phyloP scores from a whole-genome alignment of 2,113 vertebrate species.

The Symphodus melops region DNA sequence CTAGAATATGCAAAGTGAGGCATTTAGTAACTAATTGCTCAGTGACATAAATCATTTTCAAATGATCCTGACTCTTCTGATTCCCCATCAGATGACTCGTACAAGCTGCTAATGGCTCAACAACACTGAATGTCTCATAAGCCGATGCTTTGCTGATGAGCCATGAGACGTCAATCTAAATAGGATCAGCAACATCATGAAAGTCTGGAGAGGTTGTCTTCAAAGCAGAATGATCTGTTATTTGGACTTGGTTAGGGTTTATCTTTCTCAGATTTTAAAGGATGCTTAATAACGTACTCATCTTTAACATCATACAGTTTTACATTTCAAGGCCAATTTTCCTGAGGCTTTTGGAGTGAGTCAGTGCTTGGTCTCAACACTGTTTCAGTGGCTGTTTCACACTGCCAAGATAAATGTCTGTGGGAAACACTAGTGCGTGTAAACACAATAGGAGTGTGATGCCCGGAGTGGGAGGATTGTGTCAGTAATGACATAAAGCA shows the following conservation, averaged over 20 bases:
- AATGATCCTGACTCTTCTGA: too few relatives aligned
- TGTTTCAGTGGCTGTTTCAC: conserved; percentile 27
- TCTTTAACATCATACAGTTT: background rate
- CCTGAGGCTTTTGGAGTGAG: background rate
- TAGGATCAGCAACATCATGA: too few relatives aligned
- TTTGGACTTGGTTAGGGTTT: background rate
- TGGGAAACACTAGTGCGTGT: conserved; percentile 30
- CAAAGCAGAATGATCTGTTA: too few relatives aligned
- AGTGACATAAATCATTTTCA: too few relatives aligned
- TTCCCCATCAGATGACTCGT: too few relatives aligned
- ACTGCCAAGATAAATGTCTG: conserved; percentile 33
- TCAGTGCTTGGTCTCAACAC: conserved; percentile 21
- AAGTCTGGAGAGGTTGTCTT: too few relatives aligned
- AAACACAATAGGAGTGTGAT: conserved; percentile 50
- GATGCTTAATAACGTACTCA: background rate
- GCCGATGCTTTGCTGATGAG: background rate
- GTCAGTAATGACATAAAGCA: conserved; percentile 62
- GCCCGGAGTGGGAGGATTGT: conserved; percentile 48
- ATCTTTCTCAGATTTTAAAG: background rate
- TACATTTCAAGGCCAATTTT: background rate
- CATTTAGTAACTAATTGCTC: too few relatives aligned
- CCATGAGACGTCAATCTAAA: background rate
- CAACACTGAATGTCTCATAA: too few relatives aligned
- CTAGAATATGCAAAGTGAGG: too few relatives aligned
- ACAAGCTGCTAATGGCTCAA: too few relatives aligned